phyloP scores from a whole-genome alignment of 2,797 vertebrate genomes.

The Morus bassanus region DNA sequence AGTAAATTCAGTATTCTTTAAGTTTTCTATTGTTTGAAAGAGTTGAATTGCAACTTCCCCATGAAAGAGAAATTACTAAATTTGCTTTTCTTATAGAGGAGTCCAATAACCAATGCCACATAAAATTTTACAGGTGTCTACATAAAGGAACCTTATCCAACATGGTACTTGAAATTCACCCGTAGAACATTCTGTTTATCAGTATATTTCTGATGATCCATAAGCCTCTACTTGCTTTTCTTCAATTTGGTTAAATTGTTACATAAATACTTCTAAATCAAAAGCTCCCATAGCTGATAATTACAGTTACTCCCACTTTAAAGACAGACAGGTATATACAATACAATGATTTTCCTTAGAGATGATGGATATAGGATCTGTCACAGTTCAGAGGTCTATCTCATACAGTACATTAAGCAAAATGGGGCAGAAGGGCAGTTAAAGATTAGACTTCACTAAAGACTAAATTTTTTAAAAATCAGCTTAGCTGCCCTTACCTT shows the following conservation, averaged over 20 bases:
- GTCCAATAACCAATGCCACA: background rate
- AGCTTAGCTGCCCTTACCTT: constrained; percentile 79
- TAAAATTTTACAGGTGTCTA: background rate
- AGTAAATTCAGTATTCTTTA: background rate
- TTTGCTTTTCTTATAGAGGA: background rate
- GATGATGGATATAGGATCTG: background rate
- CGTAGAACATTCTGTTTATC: background rate
- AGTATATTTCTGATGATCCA: background rate
- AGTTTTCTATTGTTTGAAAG: background rate
- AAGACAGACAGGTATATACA: background rate
- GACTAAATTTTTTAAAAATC: background rate
- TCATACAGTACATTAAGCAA: background rate
- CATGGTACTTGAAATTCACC: background rate
- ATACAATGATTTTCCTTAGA: background rate
- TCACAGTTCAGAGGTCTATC: background rate
- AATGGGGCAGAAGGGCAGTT: background rate
- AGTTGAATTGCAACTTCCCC: background rate
- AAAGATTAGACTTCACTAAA: background rate
- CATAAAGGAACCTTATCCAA: background rate
- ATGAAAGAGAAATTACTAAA: background rate
- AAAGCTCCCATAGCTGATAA: background rate
- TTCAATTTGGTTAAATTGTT: background rate
- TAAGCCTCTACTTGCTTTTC: background rate
- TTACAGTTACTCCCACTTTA: background rate
- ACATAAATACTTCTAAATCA: background rate